These are phyloP conservation scores for Phalacrocorax pelagicus DNA, from an alignment of 2,113 vertebrate species.

Conservation along the genomic window DNA sequence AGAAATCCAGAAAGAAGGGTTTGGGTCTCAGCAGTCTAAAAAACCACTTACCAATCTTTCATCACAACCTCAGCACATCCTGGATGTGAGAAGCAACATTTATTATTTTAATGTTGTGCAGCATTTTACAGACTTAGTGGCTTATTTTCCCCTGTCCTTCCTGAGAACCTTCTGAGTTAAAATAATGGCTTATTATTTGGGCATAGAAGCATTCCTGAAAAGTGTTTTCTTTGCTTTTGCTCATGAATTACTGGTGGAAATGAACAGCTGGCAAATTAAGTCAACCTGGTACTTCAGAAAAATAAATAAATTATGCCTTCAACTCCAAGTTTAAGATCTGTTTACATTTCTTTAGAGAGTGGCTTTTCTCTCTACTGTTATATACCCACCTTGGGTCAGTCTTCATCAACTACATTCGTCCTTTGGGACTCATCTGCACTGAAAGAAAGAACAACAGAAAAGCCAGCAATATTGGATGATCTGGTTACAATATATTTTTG, in stretches of 20 bases:
- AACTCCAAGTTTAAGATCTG: not conserved
- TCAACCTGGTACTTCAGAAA: not conserved
- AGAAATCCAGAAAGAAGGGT: not conserved
- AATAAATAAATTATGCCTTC: not conserved
- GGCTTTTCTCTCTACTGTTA: not conserved
- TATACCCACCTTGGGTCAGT: not conserved
- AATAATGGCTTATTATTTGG: slow-evolving; percentile 30
- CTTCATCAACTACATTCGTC: not conserved
- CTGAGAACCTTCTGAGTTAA: not conserved
- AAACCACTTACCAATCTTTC: not conserved
- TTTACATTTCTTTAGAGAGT: not conserved
- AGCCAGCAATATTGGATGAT: not conserved
- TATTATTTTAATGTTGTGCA: not conserved
- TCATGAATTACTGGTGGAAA: slow-evolving; percentile 41
- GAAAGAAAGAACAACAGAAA: not conserved
- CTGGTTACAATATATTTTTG: not conserved
- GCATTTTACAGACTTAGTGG: not conserved
- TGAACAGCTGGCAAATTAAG: slow-evolving; percentile 47
- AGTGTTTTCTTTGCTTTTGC: slow-evolving; percentile 27
- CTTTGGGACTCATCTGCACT: not conserved
- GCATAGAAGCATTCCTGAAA: slow-evolving; percentile 10
- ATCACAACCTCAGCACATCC: not conserved
- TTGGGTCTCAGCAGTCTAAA: not conserved
- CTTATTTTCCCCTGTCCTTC: not conserved
- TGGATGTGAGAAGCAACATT: not conserved